Evolutionary conservation across 2,888 invertebrate species (phyloP).

Genomic region (Pandemis heparana): DNA sequence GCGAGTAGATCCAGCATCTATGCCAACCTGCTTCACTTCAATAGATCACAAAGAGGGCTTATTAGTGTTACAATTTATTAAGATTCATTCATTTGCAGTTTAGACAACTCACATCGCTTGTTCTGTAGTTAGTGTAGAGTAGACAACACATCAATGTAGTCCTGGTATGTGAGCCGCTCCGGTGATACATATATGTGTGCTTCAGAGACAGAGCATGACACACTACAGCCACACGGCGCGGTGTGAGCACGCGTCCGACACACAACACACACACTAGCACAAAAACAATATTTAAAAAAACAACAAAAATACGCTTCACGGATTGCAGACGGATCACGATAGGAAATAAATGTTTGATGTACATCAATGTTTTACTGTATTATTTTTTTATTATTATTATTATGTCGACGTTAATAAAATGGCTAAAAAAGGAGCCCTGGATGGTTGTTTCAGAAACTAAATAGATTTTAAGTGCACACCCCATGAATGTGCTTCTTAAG

Average conservation of each 20-base stretch:
- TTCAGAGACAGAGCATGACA: conserved; percentile 75
- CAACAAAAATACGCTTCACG: conserved; percentile 41
- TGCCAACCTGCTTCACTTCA: conserved; percentile 1
- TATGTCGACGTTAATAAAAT: conserved; percentile 49
- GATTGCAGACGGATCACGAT: conserved; percentile 27
- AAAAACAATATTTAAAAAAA: conserved; percentile 49
- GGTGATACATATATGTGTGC: conserved; percentile 76
- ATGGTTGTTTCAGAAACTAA: conserved; percentile 64
- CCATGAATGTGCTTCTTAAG: conserved; percentile 85
- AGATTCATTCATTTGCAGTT: conserved; percentile 38
- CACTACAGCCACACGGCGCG: conserved; percentile 65
- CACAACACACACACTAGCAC: conserved; percentile 59
- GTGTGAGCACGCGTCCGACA: conserved; percentile 55
- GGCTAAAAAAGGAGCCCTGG: conserved; percentile 74
- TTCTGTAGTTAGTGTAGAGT: conserved; percentile 58
- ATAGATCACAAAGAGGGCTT: conserved; percentile 20
- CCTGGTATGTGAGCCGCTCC: conserved; percentile 85
- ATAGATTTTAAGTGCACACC: conserved; percentile 81
- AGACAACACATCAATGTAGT: conserved; percentile 53
- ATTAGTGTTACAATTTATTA: conserved; percentile 25
- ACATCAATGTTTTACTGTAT: conserved; percentile 53
- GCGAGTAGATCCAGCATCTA: conserved; percentile 15
- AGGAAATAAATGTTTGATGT: conserved; percentile 69
- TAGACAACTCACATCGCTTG: conserved; percentile 52
- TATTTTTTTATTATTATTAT: conserved; percentile 51